Conservation (phyloP, 1,140 invertebrate genomes). For the Sesamia nonagrioides region DNA sequence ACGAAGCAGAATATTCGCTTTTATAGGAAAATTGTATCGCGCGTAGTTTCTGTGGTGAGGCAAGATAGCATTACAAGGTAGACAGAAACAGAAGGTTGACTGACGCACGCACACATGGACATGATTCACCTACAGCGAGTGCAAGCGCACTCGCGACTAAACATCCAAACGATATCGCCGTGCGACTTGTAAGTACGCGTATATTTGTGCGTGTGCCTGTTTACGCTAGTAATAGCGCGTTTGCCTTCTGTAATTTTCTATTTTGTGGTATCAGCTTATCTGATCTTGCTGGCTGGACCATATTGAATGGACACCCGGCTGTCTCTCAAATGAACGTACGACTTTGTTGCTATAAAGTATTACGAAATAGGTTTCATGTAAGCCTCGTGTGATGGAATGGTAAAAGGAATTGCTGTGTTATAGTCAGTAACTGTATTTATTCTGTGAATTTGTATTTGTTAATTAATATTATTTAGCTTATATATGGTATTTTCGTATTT, state of each 20-base stretch:
- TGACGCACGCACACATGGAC: background rate
- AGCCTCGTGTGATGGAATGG: conserved; percentile 26
- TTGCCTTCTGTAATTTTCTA: background rate
- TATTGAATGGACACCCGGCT: conserved; percentile 42
- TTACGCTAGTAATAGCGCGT: background rate
- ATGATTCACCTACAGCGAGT: background rate
- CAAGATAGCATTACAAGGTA: conserved; percentile 19
- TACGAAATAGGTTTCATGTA: conserved; percentile 33
- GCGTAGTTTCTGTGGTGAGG: conserved; percentile 41
- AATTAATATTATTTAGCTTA: background rate
- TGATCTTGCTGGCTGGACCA: conserved; percentile 41
- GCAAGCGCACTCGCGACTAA: background rate
- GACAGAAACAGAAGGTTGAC: background rate
- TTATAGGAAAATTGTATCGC: conserved; percentile 47
- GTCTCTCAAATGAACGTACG: conserved; percentile 45
- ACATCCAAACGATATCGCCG: background rate
- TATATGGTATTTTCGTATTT: background rate
- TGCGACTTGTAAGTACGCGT: background rate
- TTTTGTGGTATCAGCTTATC: conserved; percentile 25
- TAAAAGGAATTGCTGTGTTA: background rate
- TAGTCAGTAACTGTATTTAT: conserved; percentile 15
- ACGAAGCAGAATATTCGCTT: conserved; percentile 42
- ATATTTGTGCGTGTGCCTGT: background rate
- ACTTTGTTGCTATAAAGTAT: conserved; percentile 36
- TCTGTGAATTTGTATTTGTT: background rate